Evolutionary conservation across 1,140 invertebrate species (phyloP), one percentile per base, ranked within the genome.

Genomic region (Drosophila kikkawai): DNA sequence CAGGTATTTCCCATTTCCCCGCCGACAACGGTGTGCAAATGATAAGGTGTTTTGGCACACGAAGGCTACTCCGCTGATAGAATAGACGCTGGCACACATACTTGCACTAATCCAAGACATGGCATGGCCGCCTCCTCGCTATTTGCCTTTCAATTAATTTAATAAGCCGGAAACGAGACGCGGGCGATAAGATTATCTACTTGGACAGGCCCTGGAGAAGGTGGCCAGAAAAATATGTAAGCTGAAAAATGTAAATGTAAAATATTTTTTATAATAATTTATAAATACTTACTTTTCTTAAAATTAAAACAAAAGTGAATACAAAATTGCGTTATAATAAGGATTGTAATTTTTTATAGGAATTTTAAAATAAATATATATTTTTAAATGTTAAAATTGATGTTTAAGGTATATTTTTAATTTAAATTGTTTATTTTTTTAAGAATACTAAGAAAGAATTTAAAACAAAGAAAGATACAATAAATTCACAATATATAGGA

Each of bases 141-240:
- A 48, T 53, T 80, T 80, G 59, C 48, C 66, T 57, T 64, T 88
- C 71, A 88, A 88, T 88, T 88, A 87, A 88, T 88, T 88, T 66
- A 88, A 84, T 82, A 80, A 77, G 50, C 44, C 34, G n/a, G 53
- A 45, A 81, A 82, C n/a, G 56, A 19, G 13, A 12, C 7, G 29
- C 7, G 29, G 47, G 32, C 57, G 83, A 86, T 79, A 65, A 82
- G 78, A 77, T 78, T 64, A 71, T 76, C 71, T 58, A 45, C 59
- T 60, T 34, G 66, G 37, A 36, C 41, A 57, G 64, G 67, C 8
- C 34, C 5, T 22, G 22, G 22, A 22, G 53, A 37, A 8, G 34
- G 53, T n/a, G 51, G 6, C 13, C 4, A 39, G 13, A 22, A 37
- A 39, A 55, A 37, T 37, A 37, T 37, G 36, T 22, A 37, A 55